phyloP scores from a whole-genome alignment of 2,888 invertebrate genomes.

The Drosophila crucigera region DNA sequence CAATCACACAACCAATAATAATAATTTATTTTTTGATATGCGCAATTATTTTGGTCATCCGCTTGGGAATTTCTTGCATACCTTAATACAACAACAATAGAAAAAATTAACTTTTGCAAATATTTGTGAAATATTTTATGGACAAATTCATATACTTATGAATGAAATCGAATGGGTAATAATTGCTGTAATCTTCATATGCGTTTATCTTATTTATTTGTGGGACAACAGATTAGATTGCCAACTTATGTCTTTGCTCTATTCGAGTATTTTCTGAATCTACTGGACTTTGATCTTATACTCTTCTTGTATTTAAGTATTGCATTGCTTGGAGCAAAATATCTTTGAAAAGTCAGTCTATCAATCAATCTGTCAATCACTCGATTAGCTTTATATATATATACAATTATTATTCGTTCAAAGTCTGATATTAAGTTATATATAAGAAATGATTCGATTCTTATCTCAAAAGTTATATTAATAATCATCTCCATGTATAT shows the following conservation, averaged over 20 bases:
- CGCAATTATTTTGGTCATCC: conserved; percentile 37
- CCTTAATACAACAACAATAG: conserved; percentile 39
- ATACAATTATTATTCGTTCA: neutral
- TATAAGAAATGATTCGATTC: neutral
- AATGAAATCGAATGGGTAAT: conserved; percentile 11
- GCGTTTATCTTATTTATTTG: conserved; percentile 4
- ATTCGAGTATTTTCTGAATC: neutral
- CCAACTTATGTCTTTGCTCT: too few species aligned
- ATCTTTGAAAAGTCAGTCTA: neutral
- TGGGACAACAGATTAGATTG: conserved; percentile 1
- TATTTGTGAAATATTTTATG: neutral
- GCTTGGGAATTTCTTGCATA: conserved; percentile 42
- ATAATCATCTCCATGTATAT: neutral
- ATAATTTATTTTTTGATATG: conserved; percentile 49
- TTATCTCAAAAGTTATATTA: neutral
- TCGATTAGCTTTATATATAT: neutral
- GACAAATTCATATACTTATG: neutral
- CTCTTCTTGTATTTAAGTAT: neutral
- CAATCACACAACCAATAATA: too few species aligned
- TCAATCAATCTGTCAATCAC: neutral
- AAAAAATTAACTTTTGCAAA: neutral
- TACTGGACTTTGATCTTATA: neutral
- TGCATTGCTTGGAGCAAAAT: neutral
- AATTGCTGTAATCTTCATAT: conserved; percentile 9
- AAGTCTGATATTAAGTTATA: neutral